phyloP scores from a whole-genome alignment of 2,113 vertebrate genomes.

The Mungos mungo region DNA sequence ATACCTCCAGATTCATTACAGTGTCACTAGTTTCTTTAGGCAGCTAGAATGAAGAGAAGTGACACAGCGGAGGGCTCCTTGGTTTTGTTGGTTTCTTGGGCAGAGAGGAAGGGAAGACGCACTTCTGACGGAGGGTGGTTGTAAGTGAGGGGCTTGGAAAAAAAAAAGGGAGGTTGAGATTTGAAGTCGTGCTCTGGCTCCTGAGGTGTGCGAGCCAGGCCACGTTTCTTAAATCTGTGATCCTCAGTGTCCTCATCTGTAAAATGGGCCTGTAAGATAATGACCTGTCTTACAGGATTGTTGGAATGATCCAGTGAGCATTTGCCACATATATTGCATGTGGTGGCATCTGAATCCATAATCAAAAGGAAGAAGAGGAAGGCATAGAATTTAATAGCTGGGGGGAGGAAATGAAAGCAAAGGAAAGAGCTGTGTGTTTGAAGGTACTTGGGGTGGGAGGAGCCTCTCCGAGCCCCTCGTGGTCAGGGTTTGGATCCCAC shows the following conservation, averaged over 20 bases:
- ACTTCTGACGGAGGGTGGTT: neutral
- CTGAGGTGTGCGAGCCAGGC: neutral
- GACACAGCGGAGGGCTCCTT: neutral
- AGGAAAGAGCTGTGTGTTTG: neutral
- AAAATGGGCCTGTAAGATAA: neutral
- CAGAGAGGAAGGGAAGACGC: neutral
- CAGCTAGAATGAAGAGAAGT: neutral
- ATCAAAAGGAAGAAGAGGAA: neutral
- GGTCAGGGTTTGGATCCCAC: neutral
- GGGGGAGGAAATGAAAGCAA: neutral
- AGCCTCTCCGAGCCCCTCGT: neutral
- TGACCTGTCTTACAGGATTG: neutral
- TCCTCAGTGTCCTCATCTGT: slow-evolving; percentile 1
- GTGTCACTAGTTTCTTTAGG: slow-evolving; percentile 68
- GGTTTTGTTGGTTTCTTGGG: neutral
- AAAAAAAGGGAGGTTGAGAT: neutral
- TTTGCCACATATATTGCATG: neutral
- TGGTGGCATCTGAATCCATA: neutral
- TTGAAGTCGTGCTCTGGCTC: neutral
- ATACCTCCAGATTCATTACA: slow-evolving; percentile 56
- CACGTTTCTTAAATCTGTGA: neutral
- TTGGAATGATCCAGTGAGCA: neutral
- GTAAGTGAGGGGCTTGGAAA: neutral
- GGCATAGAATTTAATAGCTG: neutral
- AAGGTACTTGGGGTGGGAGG: too few relatives aligned